Evolutionary conservation across 1,140 invertebrate species (phyloP).

Genomic region (Diabrotica virgifera): DNA sequence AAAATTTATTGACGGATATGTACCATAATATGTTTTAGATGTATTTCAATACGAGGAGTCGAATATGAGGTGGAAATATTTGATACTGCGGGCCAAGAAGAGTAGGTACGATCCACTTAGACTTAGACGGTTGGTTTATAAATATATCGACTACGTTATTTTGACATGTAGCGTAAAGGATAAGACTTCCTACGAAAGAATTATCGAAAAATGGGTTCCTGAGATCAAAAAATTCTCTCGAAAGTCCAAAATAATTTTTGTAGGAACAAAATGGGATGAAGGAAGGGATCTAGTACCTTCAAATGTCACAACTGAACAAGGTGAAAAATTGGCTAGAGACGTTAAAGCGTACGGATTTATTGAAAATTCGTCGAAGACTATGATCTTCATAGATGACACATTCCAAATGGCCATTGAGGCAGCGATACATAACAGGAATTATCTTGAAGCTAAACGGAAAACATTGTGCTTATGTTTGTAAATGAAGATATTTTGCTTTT

Average conservation of each 20-base stretch:
- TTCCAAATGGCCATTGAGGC: conserved; percentile 32
- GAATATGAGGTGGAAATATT: too few relatives aligned
- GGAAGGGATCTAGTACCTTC: too few relatives aligned
- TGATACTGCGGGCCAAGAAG: too few relatives aligned
- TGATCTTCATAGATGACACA: conserved; percentile 44
- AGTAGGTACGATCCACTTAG: too few relatives aligned
- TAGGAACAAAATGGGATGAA: too few relatives aligned
- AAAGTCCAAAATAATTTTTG: conserved; percentile 39
- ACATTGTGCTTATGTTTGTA: conserved; percentile 2
- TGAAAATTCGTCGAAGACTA: conserved; percentile 35
- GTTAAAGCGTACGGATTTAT: conserved; percentile 37
- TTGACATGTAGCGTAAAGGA: too few relatives aligned
- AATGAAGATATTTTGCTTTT: too few relatives aligned
- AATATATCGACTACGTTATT: too few relatives aligned
- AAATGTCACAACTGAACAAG: conserved; percentile 27
- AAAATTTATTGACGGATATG: too few relatives aligned
- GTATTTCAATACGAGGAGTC: too few relatives aligned
- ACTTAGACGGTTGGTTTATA: too few relatives aligned
- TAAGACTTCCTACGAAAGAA: conserved; percentile 97
- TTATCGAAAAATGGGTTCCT: conserved; percentile 94
- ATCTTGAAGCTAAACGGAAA: background rate
- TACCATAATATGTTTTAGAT: too few relatives aligned
- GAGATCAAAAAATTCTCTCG: conserved; percentile 58
- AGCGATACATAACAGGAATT: conserved; percentile 15
- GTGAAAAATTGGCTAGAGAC: conserved; percentile 29